Percentiles rank a stretch among this genome's conserved stretches.
These are phyloP conservation scores for Empidonax alnorum DNA, from an alignment of 2,113 vertebrate genomes.

Conservation along the genomic window DNA sequence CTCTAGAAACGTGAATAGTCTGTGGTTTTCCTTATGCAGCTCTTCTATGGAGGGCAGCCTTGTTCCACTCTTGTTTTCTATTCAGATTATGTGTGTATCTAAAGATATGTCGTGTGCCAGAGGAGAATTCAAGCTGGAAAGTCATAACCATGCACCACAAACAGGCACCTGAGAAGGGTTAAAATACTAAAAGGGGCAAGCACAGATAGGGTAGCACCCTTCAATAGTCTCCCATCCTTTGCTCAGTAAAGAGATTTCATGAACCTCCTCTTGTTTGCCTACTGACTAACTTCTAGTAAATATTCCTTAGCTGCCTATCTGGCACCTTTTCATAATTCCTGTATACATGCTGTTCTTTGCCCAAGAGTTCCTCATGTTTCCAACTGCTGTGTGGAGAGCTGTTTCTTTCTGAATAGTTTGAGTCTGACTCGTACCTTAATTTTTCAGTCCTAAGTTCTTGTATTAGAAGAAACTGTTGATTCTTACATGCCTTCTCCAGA, in stretches of 20 bases:
- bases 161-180: neutral
- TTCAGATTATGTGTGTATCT: neutral
- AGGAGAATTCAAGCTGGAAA: neutral
- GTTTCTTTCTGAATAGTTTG: neutral
- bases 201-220: neutral
- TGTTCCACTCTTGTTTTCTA: neutral
- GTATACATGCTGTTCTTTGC: neutral
- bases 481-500: neutral
- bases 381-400: accelerated
- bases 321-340: neutral
- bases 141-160: neutral
- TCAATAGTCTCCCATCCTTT: neutral
- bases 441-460: neutral
- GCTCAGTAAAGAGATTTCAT: neutral
- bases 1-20: neutral
- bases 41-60: neutral
- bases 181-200: neutral
- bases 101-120: too few relatives aligned
- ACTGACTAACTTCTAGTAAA: neutral
- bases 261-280: neutral
- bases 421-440: neutral
- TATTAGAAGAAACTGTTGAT: neutral
- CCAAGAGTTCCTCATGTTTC: neutral
- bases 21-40: neutral
- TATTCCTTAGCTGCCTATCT: neutral